Evolutionary conservation across 1,140 invertebrate genomes (phyloP), one percentile per base, ranked within the genome.

Genomic region (Andricus grossulariae): DNA sequence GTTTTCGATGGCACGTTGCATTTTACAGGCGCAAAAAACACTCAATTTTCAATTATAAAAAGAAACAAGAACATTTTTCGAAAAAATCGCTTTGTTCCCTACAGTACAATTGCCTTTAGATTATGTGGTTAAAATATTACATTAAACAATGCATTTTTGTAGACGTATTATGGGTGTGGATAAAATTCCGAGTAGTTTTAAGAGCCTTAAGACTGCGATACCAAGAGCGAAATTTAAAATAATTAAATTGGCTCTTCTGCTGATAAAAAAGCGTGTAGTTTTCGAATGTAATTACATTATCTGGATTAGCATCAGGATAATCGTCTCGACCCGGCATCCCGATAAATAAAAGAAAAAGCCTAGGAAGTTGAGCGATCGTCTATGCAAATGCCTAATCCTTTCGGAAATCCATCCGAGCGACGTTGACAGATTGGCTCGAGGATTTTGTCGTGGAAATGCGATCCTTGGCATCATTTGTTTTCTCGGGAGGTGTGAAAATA

Each of bases 311-410:
- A 12, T 21, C 19, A 25, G 55, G 55, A 57, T 57, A 57, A 57
- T 57, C 21, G 55, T 19, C 13, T 13, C n/a, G 19, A 18, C 25
- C 25, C 19, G 55, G 55, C 8, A 57, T 78, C 18, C 16, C 74
- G 82, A 81, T 80, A 82, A 79, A 70, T 25, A 72, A 50, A 66
- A 73, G 76, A 74, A 78, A 81, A 84, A 83, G 77, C 78, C 66
- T 73, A 83, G 74, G 79, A 84, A 86, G 82, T 87, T 91, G 89
- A 91, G 86, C 84, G 86, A 90, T 91, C 85, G 87, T 88, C 84
- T 90, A 91, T 91, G 90, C 90, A 90, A 91, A 91, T 91, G 77
- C 83, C 85, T 90, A 91, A 91, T 90, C 88, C 88, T 88, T 87
- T 87, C 83, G 81, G 78, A 87, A 86, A 90, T 89, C 88, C 89